phyloP scores from a whole-genome alignment of 2,797 vertebrate genomes.

The Pogonophryne albipinna region DNA sequence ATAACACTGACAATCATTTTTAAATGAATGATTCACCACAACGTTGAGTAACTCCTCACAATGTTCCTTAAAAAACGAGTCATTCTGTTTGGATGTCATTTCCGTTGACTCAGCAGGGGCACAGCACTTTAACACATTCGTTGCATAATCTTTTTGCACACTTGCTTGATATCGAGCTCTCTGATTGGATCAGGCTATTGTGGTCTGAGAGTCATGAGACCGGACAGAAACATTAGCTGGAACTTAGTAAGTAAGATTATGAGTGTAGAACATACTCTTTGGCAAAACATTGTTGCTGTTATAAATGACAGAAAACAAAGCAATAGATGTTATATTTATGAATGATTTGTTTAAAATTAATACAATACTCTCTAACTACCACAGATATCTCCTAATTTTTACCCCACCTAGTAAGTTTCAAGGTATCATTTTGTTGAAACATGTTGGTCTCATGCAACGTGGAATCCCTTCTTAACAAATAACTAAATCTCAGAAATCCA shows the following conservation, averaged over 20 bases:
- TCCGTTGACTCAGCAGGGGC: slow-evolving; percentile 20
- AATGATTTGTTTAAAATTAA: background rate
- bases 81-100: background rate
- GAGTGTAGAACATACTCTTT: background rate
- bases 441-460: slow-evolving; percentile 1
- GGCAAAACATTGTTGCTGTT: background rate
- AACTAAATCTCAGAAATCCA: background rate
- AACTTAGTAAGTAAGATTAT: slow-evolving; percentile 18
- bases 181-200: slow-evolving; percentile 44
- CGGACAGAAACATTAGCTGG: slow-evolving; percentile 28
- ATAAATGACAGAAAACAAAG: background rate
- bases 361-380: background rate
- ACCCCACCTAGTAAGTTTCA: background rate
- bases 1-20: background rate
- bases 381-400: background rate
- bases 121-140: slow-evolving; percentile 3
- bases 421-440: background rate
- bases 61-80: background rate
- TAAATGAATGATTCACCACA: background rate
- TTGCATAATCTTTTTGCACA: slow-evolving; percentile 30
- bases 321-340: too few species aligned
- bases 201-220: slow-evolving; percentile 58
- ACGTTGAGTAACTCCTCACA: background rate
- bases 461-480: background rate
- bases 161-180: slow-evolving; percentile 14